Evolutionary conservation across 2,888 invertebrate genomes (phyloP).

Genomic region (Lycia hirtaria): DNA sequence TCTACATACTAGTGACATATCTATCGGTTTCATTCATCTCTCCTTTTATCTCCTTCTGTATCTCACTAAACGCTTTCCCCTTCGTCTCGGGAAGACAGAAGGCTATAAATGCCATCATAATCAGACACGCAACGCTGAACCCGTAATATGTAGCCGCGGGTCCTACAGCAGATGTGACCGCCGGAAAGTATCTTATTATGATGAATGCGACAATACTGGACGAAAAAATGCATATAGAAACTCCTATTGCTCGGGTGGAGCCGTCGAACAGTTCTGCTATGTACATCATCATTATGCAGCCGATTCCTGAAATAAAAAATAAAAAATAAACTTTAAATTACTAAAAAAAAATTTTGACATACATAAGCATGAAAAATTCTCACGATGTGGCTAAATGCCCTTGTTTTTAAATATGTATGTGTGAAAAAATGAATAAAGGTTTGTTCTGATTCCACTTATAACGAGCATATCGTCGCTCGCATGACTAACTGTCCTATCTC

Average conservation of each 20-base stretch:
- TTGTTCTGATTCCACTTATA: too few relatives aligned
- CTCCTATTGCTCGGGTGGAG: constrained; percentile 55
- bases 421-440: too few relatives aligned
- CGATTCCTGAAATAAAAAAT: constrained; percentile 62
- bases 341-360: too few relatives aligned
- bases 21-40: constrained; percentile 26
- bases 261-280: constrained; percentile 66
- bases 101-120: constrained; percentile 49
- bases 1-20: constrained; percentile 2
- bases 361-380: too few relatives aligned
- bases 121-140: constrained; percentile 41
- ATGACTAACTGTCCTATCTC: too few relatives aligned
- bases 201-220: constrained; percentile 16
- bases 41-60: constrained; percentile 51
- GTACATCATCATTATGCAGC: constrained; percentile 61
- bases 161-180: constrained; percentile 51
- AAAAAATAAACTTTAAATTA: too few relatives aligned
- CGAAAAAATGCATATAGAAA: constrained; percentile 38
- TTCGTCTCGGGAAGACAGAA: constrained; percentile 69
- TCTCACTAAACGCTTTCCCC: constrained; percentile 63
- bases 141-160: constrained; percentile 59
- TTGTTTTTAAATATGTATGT: too few relatives aligned
- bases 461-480: too few relatives aligned
- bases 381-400: too few relatives aligned
- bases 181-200: constrained; percentile 56